These are phyloP conservation scores for Panonychus citri DNA, from an alignment of 1,140 invertebrate species.

Conservation along the genomic window DNA sequence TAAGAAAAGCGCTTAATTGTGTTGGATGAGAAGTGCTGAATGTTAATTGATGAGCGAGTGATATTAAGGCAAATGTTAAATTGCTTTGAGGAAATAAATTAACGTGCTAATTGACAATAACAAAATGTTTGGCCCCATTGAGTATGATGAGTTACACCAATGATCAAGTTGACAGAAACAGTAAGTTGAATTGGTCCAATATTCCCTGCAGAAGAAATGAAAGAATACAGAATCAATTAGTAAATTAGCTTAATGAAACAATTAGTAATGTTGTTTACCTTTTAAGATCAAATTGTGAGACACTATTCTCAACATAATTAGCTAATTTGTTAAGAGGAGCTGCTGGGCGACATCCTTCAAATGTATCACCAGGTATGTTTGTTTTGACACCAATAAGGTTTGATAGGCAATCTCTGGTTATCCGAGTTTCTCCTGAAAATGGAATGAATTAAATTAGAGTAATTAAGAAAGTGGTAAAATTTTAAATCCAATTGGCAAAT, in stretches of 20 bases:
- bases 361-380: constrained; percentile 73
- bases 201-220: constrained; percentile 32
- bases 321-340: constrained; percentile 49
- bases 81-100: no score
- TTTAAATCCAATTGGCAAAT: no score
- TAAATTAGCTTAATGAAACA: neutral
- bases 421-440: constrained; percentile 43
- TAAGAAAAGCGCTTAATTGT: no score
- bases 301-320: constrained; percentile 64
- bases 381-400: constrained; percentile 44
- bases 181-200: constrained; percentile 58
- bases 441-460: neutral
- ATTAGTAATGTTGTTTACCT: constrained; percentile 26
- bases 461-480: no score
- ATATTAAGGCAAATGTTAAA: neutral
- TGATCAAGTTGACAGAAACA: constrained; percentile 79
- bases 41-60: no score
- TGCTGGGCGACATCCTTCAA: constrained; percentile 61
- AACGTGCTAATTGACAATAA: no score
- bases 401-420: constrained; percentile 65
- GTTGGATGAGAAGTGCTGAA: no score
- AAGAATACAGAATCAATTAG: neutral
- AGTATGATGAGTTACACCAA: constrained; percentile 40
- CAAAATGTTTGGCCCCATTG: neutral
- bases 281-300: constrained; percentile 59